These are phyloP conservation scores for Trichacis sp. DNA, from an alignment of 2,888 invertebrate species.

Conservation along the genomic window DNA sequence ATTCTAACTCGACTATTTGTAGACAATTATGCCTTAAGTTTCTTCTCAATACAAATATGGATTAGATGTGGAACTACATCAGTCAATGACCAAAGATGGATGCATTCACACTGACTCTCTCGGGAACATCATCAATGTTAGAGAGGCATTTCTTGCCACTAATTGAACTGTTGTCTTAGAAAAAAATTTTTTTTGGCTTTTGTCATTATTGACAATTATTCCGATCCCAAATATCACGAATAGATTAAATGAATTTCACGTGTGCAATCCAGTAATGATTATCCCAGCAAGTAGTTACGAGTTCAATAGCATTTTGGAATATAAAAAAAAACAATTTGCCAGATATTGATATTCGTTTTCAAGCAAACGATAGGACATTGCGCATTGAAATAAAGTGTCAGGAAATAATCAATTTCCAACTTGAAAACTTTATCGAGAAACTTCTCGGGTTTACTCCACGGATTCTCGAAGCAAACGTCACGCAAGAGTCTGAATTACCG, in stretches of 20 bases:
- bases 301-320: constrained; percentile 19
- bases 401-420: constrained; percentile 29
- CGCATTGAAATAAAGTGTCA: constrained; percentile 27
- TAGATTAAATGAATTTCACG: constrained; percentile 12
- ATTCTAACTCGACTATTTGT: too few relatives aligned
- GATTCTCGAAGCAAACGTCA: constrained; percentile 16
- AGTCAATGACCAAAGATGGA: too few relatives aligned
- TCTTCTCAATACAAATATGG: constrained; percentile 9
- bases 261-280: neutral
- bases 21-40: too few relatives aligned
- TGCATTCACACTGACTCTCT: too few relatives aligned
- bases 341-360: constrained; percentile 26
- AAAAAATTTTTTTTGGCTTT: neutral
- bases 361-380: constrained; percentile 35
- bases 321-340: constrained; percentile 3
- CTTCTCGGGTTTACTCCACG: constrained; percentile 34
- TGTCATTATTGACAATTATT: neutral
- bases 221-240: neutral
- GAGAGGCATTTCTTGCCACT: constrained; percentile 47
- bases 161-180: constrained; percentile 29
- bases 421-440: constrained; percentile 24
- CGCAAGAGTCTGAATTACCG: constrained; percentile 15
- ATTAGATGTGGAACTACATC: neutral
- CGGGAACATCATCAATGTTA: constrained; percentile 51
- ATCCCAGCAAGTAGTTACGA: constrained; percentile 28